Evolutionary conservation across 2,797 vertebrate genomes (phyloP).

Genomic region (Selene dorsalis): DNA sequence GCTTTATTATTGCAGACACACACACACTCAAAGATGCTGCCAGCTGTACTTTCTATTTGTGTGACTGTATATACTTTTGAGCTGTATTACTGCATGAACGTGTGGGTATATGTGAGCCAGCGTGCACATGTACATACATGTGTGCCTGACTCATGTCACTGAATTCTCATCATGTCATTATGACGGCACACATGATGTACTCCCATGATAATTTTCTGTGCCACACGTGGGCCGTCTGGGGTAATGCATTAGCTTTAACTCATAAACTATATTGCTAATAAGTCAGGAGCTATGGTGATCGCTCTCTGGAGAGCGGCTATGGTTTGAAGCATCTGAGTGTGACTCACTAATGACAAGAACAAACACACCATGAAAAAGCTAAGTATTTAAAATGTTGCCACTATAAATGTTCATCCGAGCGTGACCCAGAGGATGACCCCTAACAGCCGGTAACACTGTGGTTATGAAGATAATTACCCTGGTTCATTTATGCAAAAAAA

Average conservation of each 20-base stretch:
- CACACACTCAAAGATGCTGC: not conserved
- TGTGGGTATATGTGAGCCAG: conserved; percentile 15
- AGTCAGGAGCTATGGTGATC: conserved; percentile 27
- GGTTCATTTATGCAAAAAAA: conserved; percentile 13
- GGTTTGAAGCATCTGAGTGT: conserved; percentile 8
- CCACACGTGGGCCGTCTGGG: conserved; percentile 38
- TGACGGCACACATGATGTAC: conserved; percentile 43
- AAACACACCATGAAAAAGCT: not conserved
- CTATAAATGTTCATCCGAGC: conserved; percentile 6
- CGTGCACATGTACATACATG: conserved; percentile 26
- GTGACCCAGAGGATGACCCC: conserved; percentile 14
- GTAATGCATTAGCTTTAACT: conserved; percentile 55
- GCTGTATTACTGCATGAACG: not conserved
- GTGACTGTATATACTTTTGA: not conserved
- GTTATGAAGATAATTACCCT: conserved; percentile 44
- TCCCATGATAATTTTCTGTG: conserved; percentile 52
- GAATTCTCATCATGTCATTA: conserved; percentile 50
- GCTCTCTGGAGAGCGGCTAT: conserved; percentile 23
- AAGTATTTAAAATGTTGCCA: conserved; percentile 14
- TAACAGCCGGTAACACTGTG: conserved; percentile 49
- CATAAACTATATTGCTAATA: conserved; percentile 56
- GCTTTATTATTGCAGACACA: conserved; percentile 63
- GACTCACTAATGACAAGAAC: conserved; percentile 9
- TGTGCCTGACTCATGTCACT: conserved; percentile 26
- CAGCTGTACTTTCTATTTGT: conserved; percentile 16